Conservation (phyloP, 2,797 vertebrate genomes). For the Bucorvus abyssinicus region DNA sequence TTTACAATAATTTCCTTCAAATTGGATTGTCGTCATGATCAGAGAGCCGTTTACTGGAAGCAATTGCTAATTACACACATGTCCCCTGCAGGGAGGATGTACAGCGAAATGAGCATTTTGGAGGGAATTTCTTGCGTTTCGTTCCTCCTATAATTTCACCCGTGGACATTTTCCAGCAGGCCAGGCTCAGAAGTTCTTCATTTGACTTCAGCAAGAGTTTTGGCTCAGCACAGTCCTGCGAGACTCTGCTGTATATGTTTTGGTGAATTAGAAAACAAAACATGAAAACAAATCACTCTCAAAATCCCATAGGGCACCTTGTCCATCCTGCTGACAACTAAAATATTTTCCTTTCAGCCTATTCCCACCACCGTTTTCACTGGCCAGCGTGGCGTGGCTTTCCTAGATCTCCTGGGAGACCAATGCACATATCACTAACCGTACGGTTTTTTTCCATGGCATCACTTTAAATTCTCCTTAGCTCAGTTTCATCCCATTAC, state of each 20-base stretch:
- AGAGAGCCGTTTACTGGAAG: constrained; percentile 45
- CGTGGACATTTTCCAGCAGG: neutral
- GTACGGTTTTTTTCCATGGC: neutral
- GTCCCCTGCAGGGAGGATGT: constrained; percentile 28
- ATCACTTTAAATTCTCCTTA: constrained; percentile 15
- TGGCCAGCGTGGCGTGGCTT: neutral
- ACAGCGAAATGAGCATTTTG: neutral
- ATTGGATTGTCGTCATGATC: constrained; percentile 29
- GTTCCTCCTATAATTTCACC: neutral
- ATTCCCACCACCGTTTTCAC: neutral
- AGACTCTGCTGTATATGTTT: constrained; percentile 5
- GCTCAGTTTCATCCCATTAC: constrained; percentile 27
- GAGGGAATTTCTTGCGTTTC: neutral
- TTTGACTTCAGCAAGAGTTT: neutral
- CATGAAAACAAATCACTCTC: neutral
- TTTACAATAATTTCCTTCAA: constrained; percentile 31
- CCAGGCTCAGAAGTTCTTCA: neutral
- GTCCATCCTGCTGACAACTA: neutral
- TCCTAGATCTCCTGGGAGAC: neutral
- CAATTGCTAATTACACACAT: constrained; percentile 24
- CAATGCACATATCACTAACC: neutral
- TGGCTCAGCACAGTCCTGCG: neutral
- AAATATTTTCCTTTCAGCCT: constrained; percentile 24
- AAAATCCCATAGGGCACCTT: neutral
- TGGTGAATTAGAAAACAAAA: constrained; percentile 59